Evolutionary conservation across 2,888 invertebrate genomes (phyloP).

Genomic region (Sesia apiformis): DNA sequence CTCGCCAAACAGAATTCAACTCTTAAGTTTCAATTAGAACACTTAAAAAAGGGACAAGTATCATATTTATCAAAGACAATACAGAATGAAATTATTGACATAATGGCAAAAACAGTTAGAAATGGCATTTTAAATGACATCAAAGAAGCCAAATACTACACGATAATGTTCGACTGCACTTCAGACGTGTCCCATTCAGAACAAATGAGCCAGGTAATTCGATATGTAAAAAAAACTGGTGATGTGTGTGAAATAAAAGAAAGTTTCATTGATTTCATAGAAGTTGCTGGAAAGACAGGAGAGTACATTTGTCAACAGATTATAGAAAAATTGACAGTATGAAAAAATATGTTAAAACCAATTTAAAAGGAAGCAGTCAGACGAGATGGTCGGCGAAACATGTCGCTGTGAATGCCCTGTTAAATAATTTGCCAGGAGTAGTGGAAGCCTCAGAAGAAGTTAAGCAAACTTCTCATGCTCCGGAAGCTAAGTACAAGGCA

Average conservation of each 20-base stretch:
- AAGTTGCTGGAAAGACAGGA: slow-evolving; percentile 19
- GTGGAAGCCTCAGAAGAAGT: slow-evolving; percentile 11
- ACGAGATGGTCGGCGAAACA: slow-evolving; percentile 15
- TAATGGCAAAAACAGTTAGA: slow-evolving; percentile 20
- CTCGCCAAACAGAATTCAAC: too few species aligned
- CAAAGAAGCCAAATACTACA: slow-evolving; percentile 17
- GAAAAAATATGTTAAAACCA: slow-evolving; percentile 11
- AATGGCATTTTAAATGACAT: slow-evolving; percentile 13
- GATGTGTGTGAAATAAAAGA: slow-evolving; percentile 18
- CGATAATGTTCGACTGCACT: slow-evolving; percentile 26
- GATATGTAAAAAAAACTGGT: slow-evolving; percentile 18
- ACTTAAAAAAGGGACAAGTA: slow-evolving; percentile 17
- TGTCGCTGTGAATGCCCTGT: slow-evolving; percentile 12
- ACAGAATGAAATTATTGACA: too few species aligned
- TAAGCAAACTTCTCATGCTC: slow-evolving; percentile 10
- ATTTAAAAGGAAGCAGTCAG: slow-evolving; percentile 13
- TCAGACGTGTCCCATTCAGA: slow-evolving; percentile 25
- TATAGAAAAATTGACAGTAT: too few species aligned
- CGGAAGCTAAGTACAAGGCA: slow-evolving; percentile 12
- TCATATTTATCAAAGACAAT: slow-evolving; percentile 21
- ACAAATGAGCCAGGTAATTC: slow-evolving; percentile 24
- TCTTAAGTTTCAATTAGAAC: too few species aligned
- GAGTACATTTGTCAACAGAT: too few species aligned
- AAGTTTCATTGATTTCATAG: slow-evolving; percentile 25
- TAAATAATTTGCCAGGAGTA: slow-evolving; percentile 10